Conservation (phyloP, 2,113 vertebrate species). For the Pollachius pollachius region DNA sequence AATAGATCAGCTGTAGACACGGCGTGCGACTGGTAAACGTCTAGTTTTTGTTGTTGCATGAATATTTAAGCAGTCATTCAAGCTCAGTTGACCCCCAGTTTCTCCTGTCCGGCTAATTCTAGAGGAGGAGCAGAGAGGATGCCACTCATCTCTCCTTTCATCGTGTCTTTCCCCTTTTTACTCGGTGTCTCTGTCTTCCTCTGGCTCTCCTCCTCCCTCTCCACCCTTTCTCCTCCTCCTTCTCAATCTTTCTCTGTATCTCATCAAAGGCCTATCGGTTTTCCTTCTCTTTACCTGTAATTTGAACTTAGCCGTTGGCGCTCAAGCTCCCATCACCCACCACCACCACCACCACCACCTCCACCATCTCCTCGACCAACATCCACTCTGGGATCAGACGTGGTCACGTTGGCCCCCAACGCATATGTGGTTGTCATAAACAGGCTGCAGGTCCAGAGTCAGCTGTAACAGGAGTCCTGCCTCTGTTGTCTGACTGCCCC, state of each 20-base stretch:
- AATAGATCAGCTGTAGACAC: slow-evolving; percentile 16
- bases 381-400: slow-evolving; percentile 55
- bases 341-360: slow-evolving; percentile 32
- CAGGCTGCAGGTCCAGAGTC: slow-evolving; percentile 53
- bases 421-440: slow-evolving; percentile 36
- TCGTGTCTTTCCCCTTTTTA: too few species aligned
- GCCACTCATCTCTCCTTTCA: too few species aligned
- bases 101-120: slow-evolving; percentile 27
- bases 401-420: slow-evolving; percentile 45
- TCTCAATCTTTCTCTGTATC: slow-evolving; percentile 20
- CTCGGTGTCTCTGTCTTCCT: slow-evolving; percentile 4
- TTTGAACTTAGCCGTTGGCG: slow-evolving; percentile 54
- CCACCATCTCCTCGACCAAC: slow-evolving; percentile 36
- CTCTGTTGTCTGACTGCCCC: not conserved
- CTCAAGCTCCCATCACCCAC: slow-evolving; percentile 38
- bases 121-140: not conserved
- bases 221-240: not conserved
- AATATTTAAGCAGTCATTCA: slow-evolving; percentile 64
- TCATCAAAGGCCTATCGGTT: slow-evolving; percentile 4
- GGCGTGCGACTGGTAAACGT: slow-evolving; percentile 36
- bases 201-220: slow-evolving; percentile 1
- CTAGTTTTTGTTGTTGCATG: slow-evolving; percentile 48
- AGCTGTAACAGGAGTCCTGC: slow-evolving; percentile 60
- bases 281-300: slow-evolving; percentile 51
- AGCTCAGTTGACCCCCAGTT: slow-evolving; percentile 35